These are phyloP conservation scores for Scophthalmus maximus DNA, from an alignment of 2,113 vertebrate species.

Conservation along the genomic window DNA sequence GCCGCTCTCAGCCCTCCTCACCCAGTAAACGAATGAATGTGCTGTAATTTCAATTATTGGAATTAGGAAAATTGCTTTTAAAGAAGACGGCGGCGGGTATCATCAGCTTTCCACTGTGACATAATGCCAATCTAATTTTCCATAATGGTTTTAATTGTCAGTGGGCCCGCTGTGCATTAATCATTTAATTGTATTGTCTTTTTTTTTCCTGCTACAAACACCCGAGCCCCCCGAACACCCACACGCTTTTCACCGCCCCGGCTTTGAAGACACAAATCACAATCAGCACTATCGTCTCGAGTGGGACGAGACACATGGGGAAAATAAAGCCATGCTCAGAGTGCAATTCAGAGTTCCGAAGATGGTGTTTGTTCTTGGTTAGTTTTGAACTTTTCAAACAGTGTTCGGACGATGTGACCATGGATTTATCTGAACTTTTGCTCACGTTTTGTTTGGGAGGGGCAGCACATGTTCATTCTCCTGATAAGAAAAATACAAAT, in stretches of 20 bases:
- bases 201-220: slow-evolving; percentile 84
- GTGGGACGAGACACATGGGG: slow-evolving; percentile 82
- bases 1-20: slow-evolving; percentile 99
- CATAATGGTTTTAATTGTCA: slow-evolving; percentile 88
- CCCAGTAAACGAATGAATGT: slow-evolving; percentile 99
- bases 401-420: background rate
- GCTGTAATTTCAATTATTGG: slow-evolving; percentile 99
- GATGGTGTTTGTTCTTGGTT: slow-evolving; percentile 8
- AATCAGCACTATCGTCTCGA: slow-evolving; percentile 91
- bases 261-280: slow-evolving; percentile 92
- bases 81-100: slow-evolving; percentile 89
- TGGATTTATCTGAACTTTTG: background rate
- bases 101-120: slow-evolving; percentile 98
- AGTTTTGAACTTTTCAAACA: background rate
- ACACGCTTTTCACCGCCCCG: slow-evolving; percentile 78
- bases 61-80: slow-evolving; percentile 99
- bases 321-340: slow-evolving; percentile 57
- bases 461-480: background rate
- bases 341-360: slow-evolving; percentile 68
- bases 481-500: background rate
- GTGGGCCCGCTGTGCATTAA: slow-evolving; percentile 87
- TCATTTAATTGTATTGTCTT: slow-evolving; percentile 99
- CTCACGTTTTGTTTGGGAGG: no score
- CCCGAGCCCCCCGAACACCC: slow-evolving; percentile 75
- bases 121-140: slow-evolving; percentile 99